A percentile compares a stretch with the other conserved stretches of the same genome.
phyloP scores from a whole-genome alignment of 2,888 invertebrate species.

The Leptopilina syphax region DNA sequence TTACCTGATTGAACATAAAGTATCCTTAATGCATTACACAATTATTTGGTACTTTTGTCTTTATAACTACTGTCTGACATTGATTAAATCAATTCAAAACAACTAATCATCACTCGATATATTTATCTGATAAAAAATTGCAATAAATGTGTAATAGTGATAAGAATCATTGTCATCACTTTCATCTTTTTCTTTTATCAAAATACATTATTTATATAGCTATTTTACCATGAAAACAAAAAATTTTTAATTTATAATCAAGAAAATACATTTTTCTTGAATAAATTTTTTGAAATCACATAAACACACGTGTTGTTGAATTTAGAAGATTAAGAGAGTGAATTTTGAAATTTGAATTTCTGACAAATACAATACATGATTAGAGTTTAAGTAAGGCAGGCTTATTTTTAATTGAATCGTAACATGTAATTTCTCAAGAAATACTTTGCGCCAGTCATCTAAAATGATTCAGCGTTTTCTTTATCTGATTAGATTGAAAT shows the following conservation, averaged over 20 bases:
- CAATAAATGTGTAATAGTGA: not conserved
- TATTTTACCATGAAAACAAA: not conserved
- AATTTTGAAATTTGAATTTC: not conserved
- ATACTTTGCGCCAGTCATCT: slow-evolving; percentile 7
- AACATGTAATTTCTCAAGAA: not conserved
- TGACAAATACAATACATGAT: not conserved
- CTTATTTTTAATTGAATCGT: not conserved
- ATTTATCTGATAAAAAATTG: slow-evolving; percentile 8
- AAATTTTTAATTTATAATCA: not conserved
- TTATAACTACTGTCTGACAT: not conserved
- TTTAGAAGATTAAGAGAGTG: not conserved
- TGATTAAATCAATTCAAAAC: slow-evolving; percentile 5
- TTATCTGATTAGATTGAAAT: not conserved
- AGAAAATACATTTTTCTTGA: not conserved
- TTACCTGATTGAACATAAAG: not conserved
- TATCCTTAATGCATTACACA: not conserved
- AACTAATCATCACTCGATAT: not conserved
- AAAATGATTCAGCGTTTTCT: slow-evolving; percentile 7
- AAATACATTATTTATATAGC: too few species aligned
- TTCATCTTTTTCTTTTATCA: not conserved
- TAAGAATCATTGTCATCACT: not conserved
- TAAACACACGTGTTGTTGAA: not conserved
- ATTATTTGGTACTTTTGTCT: not conserved
- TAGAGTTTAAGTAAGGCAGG: slow-evolving; percentile 2
- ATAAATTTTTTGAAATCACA: too few species aligned